phyloP scores from a whole-genome alignment of 2,113 vertebrate species.

The Pangasianodon gigas region DNA sequence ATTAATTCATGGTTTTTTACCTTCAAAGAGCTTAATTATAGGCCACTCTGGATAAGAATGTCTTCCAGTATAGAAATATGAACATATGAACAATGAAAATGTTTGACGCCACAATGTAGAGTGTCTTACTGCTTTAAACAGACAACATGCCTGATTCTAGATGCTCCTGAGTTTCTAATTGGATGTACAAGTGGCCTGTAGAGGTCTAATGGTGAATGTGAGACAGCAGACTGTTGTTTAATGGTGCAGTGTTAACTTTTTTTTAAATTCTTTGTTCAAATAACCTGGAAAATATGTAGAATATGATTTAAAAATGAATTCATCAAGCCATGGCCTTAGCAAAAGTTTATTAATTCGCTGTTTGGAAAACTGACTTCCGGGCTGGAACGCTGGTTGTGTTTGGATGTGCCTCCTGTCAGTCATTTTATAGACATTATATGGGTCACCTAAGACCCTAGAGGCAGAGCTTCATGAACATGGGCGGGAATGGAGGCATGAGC shows the following conservation, averaged over 20 bases:
- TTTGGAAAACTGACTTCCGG: background rate
- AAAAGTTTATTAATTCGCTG: background rate
- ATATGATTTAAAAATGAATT: background rate
- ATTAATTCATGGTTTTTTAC: background rate
- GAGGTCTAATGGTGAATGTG: background rate
- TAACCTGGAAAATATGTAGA: background rate
- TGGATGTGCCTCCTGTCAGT: background rate
- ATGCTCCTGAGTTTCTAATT: background rate
- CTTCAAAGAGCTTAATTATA: background rate
- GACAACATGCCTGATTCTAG: background rate
- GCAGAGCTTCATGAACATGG: background rate
- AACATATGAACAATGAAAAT: background rate
- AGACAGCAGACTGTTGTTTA: background rate
- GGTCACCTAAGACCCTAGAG: background rate
- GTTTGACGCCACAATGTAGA: background rate
- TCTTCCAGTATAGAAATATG: background rate
- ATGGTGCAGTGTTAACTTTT: too few relatives aligned
- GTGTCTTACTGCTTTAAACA: background rate
- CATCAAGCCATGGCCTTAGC: background rate
- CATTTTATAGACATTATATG: background rate
- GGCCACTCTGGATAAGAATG: background rate
- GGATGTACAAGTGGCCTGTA: background rate
- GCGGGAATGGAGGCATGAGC: background rate
- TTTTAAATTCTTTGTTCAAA: background rate
- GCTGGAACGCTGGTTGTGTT: background rate